Evolutionary conservation across 1,140 invertebrate genomes (phyloP).

Genomic region (Drosophila ficusphila): DNA sequence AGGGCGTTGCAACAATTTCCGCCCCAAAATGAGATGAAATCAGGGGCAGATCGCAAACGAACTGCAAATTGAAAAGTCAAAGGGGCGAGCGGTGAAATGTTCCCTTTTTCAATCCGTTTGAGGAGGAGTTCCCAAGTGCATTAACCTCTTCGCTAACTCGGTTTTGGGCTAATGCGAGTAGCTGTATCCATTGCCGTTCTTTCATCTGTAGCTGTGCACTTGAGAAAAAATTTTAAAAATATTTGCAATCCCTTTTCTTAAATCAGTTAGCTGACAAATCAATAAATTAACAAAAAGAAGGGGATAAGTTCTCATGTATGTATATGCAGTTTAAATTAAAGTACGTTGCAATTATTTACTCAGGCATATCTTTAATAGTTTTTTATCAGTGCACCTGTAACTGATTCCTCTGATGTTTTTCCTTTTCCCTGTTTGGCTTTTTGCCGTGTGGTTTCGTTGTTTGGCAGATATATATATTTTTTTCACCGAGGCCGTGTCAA

Average conservation of each 20-base stretch:
- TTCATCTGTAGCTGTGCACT: slow-evolving; percentile 8
- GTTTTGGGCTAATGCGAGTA: slow-evolving; percentile 60
- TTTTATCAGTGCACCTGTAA: slow-evolving; percentile 15
- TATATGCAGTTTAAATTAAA: not conserved
- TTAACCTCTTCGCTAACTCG: slow-evolving; percentile 63
- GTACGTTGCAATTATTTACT: too few species aligned
- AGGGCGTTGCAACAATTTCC: slow-evolving; percentile 83
- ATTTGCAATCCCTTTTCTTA: not conserved
- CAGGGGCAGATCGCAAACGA: slow-evolving; percentile 23
- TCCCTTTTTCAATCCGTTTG: slow-evolving; percentile 34
- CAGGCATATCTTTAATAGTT: not conserved
- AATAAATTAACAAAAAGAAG: too few species aligned
- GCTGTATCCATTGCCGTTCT: slow-evolving; percentile 1
- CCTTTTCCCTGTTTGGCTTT: slow-evolving; percentile 22
- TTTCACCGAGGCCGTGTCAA: slow-evolving; percentile 53
- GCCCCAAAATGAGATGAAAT: slow-evolving; percentile 73
- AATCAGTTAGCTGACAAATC: too few species aligned
- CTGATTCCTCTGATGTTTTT: slow-evolving; percentile 21
- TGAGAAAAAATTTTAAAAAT: not conserved
- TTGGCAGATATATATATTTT: slow-evolving; percentile 16
- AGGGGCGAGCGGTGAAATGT: slow-evolving; percentile 16
- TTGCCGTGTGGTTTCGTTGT: slow-evolving; percentile 6
- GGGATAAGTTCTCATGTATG: too few species aligned
- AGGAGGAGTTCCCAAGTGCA: slow-evolving; percentile 50
- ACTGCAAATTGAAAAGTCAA: slow-evolving; percentile 72